Percentiles rank a stretch among this genome's conserved stretches.
phyloP scores from a whole-genome alignment of 2,113 vertebrate genomes.

The human region DNA sequence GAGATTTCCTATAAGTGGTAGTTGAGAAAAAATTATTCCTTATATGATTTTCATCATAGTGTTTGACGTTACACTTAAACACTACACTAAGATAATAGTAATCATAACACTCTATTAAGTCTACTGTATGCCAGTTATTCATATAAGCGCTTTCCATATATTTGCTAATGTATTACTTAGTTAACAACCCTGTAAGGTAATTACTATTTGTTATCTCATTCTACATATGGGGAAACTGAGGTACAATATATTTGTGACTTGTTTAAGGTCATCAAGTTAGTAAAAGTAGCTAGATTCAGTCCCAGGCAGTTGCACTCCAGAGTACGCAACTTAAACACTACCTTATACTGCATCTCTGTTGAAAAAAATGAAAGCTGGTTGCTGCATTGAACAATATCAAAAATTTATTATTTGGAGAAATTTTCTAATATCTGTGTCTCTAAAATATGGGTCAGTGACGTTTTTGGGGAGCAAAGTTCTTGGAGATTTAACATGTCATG shows the following conservation, averaged over 20 bases:
- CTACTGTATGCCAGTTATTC: background rate
- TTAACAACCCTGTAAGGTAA: background rate
- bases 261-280: background rate
- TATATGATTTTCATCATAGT: background rate
- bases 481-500: background rate
- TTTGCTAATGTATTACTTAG: background rate
- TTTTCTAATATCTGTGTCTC: conserved; percentile 34
- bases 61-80: background rate
- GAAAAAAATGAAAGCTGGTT: conserved; percentile 29
- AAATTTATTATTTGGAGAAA: conserved; percentile 33
- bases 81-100: background rate
- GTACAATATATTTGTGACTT: background rate
- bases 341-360: background rate
- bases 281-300: background rate
- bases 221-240: background rate
- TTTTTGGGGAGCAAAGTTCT: conserved; percentile 1
- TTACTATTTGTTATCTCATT: background rate
- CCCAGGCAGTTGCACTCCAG: background rate
- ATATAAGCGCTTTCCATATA: background rate
- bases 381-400: background rate
- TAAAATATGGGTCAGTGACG: conserved; percentile 1
- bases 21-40: background rate
- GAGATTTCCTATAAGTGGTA: background rate
- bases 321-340: background rate
- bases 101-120: background rate